These are phyloP conservation scores for Acleris emargana DNA, from an alignment of 2,888 invertebrate genomes.

Conservation along the genomic window DNA sequence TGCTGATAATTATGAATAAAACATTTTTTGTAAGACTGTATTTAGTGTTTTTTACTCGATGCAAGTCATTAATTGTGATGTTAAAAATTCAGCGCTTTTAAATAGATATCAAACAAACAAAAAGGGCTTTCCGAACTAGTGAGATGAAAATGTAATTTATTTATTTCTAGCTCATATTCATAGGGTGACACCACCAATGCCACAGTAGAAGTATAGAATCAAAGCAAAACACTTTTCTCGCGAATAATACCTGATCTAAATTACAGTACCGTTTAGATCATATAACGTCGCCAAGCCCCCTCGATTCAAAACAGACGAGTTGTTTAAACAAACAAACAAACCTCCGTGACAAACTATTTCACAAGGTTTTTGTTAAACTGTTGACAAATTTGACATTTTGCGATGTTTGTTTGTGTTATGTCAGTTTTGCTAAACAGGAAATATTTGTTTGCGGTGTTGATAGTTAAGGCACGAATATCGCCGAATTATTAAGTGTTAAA, in stretches of 20 bases:
- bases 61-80: too few species aligned
- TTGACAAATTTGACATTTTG: conserved; percentile 17
- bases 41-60: too few species aligned
- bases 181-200: too few species aligned
- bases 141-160: too few species aligned
- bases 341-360: conserved; percentile 16
- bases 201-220: not conserved
- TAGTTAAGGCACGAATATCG: too few species aligned
- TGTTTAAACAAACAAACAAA: conserved; percentile 11
- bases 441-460: not conserved
- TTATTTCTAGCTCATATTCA: too few species aligned
- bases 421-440: not conserved
- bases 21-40: too few species aligned
- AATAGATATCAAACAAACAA: too few species aligned
- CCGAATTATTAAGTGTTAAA: too few species aligned
- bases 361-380: conserved; percentile 9
- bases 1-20: too few species aligned
- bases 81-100: too few species aligned
- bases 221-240: not conserved
- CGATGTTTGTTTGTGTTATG: conserved; percentile 2
- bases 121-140: too few species aligned
- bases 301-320: not conserved
- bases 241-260: conserved; percentile 5
- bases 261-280: conserved; percentile 16
- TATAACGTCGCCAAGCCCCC: conserved; percentile 12